Base-by-base conservation (phyloP, 2,888 invertebrate genomes). In the Luperina nickerlii region DNA sequence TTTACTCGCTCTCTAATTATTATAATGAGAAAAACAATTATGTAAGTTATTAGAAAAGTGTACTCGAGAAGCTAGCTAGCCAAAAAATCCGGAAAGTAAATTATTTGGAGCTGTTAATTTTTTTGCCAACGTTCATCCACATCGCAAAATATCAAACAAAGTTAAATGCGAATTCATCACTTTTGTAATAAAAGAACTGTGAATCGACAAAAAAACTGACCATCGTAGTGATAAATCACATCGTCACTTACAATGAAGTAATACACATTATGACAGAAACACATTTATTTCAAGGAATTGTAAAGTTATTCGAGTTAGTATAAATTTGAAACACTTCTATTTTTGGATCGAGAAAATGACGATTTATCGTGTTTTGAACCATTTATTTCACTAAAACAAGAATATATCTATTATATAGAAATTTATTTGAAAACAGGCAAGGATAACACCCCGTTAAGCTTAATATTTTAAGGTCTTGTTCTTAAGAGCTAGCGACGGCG, bases 401-500 rank as follows among this genome's bases (percentile, higher is more conserved):
- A 13, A 32, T 8, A 9, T 32, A 24, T 24, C 7, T 32, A 51
- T 32, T 20, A 24, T 5, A 32, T 20, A 8, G 9, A 24, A 24
- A 38, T n/a, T 18, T 3, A 71, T 70, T 38, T 70, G 6, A 54
- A 70, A 42, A 60, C n/a, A 71, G 54, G 38, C 38, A 38, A 24
- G 32, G 24, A 15, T 51, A 54, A 18, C 5, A 54, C 6, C 15
- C 7, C 15, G 1, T 38, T 18, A 38, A 38, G 0, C n/a, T 54
- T 18, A 60, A 71, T 20, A 0, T 71, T 57, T 18, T 71, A 71
- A n/a, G 2, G 20, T 65, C 42, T 27, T 8, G 15, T 45, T 65
- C 60, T 87, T 89, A 90, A 54, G 81, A 83, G 9, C 87, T 90
- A 18, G 93, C 90, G 51, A 96, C 86, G 45, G 93, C 94, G 7